These are phyloP conservation scores for Oryctolagus cuniculus DNA, from an alignment of 2,113 vertebrate genomes.

Conservation along the genomic window mOryCun1.1 NC_091447.1:29309501-29310000, in stretches of 20 bases:
- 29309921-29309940: not conserved
- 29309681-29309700: not conserved
- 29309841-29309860: not conserved
- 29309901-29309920: conserved; percentile 6
- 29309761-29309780: not conserved
- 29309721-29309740: conserved; percentile 25
- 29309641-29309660: not conserved
- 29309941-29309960: conserved; percentile 11
- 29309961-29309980: not conserved
- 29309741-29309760: conserved; percentile 52
- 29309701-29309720: not conserved
- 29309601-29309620: conserved; percentile 18
- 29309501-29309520: not conserved
- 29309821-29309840: conserved; percentile 28
- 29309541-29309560: not conserved
- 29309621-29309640: conserved; percentile 32
- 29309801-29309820: not conserved
- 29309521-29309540: not conserved
- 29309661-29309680: conserved; percentile 46
- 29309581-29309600: not conserved
- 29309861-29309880: not conserved
- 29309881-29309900: not conserved
- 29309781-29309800: not conserved
- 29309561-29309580: conserved; percentile 21
- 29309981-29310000: conserved; percentile 36